These are phyloP conservation scores for Phylloscopus collybita DNA, from an alignment of 2,797 vertebrate genomes.

Conservation along the genomic window DNA sequence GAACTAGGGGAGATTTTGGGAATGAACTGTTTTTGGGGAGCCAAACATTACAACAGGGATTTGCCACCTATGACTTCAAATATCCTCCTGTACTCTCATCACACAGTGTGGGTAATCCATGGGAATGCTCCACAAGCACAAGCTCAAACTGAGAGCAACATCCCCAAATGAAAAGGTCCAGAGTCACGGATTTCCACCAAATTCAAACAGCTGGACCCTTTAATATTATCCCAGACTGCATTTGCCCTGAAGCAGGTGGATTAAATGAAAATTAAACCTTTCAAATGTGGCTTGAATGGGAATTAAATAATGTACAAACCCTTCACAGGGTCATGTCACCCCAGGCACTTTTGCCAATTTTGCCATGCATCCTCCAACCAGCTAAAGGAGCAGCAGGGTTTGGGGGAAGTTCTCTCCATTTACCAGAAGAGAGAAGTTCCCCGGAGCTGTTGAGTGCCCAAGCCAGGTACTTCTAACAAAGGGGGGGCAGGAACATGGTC, in stretches of 20 bases:
- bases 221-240: neutral
- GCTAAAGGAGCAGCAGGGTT: neutral
- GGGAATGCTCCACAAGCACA: too few relatives aligned
- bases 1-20: too few relatives aligned
- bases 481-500: neutral
- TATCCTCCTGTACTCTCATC: too few relatives aligned
- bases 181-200: too few relatives aligned
- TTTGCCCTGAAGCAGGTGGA: neutral
- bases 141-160: too few relatives aligned
- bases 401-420: neutral
- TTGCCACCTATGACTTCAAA: too few relatives aligned
- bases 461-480: neutral
- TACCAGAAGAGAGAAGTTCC: neutral
- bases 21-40: too few relatives aligned
- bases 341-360: neutral
- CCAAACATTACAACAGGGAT: too few relatives aligned
- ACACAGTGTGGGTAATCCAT: too few relatives aligned
- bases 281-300: neutral
- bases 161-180: too few relatives aligned
- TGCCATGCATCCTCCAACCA: neutral
- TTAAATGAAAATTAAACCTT: neutral
- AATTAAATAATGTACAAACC: neutral
- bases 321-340: neutral
- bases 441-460: neutral
- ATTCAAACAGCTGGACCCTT: too few relatives aligned